Evolutionary conservation across 2,888 invertebrate genomes (phyloP), one percentile per base, ranked within the genome.

Genomic region (Schizaphis graminum): DNA sequence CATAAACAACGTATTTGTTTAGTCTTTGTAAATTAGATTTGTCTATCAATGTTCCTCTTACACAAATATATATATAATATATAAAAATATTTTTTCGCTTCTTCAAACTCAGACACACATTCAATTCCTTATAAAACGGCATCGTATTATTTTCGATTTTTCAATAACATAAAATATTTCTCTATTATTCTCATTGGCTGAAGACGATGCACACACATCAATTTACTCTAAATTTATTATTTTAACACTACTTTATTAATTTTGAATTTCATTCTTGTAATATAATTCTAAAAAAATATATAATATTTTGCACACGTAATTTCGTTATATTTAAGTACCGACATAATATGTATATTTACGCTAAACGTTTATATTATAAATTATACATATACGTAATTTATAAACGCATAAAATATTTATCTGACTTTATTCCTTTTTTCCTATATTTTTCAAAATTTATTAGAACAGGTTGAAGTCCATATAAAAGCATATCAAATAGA

Each of bases 401-500:
- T 35, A 57, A 86, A 57, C 13, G 13, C 13, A 67, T 88, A 89
- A 53, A 88, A 53, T 49, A 44, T 92, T 56, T 56, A 77, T 89
- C 41, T 24, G 44, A 77, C 49, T 56, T 86, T 86, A 77, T 92
- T 77, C 41, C 41, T 56, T 86, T 86, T 53, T 92, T 77, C 41
- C 11, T 56, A 44, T 77, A 41, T 28, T 89, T 89, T 77, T n/a
- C 7, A 7, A 89, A 77, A 89, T 89, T 77, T 92, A 92, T 89
- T 77, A 49, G 7, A 57, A 44, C 49, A 44, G 53, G 56, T 56
- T 53, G 0, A 41, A n/a, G 41, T 44, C 35, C 44, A 13, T 49
- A 44, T 56, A 56, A 77, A 77, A 91, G 10, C 56, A 56, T 57
- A 86, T 89, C 88, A 89, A 89, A 92, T 77, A 92, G 53, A 92